These are phyloP conservation scores for Blera fallax DNA, from an alignment of 2,888 invertebrate genomes.

Conservation along the genomic window DNA sequence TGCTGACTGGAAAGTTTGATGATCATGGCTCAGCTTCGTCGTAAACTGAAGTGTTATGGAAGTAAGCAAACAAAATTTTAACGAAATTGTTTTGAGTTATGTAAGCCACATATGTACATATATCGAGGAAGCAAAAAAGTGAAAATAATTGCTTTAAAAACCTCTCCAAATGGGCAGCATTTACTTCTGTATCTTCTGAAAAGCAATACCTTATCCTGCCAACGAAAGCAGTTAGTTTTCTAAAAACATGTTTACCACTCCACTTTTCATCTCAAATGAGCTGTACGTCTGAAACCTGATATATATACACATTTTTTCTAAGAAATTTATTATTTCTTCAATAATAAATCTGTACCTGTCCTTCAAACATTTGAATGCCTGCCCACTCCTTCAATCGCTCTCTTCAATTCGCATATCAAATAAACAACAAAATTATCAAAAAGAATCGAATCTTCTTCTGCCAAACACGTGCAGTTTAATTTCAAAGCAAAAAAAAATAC, in stretches of 20 bases:
- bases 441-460: not conserved
- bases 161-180: not conserved
- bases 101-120: no score
- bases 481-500: not conserved
- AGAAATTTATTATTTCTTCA: not conserved
- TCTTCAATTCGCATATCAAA: conserved; percentile 14
- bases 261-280: not conserved
- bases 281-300: conserved; percentile 41
- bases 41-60: no score
- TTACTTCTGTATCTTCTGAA: not conserved
- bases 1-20: no score
- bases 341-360: conserved; percentile 1
- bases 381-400: not conserved
- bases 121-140: no score
- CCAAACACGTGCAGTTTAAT: conserved; percentile 45
- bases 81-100: no score
- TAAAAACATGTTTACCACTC: not conserved
- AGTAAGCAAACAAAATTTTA: no score
- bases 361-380: conserved; percentile 1
- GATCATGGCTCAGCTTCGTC: no score
- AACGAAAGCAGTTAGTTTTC: not conserved
- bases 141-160: not conserved
- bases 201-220: not conserved
- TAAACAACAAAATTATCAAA: conserved; percentile 34
- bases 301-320: conserved; percentile 2